These are phyloP conservation scores for Epicampocera succincta DNA, from an alignment of 2,888 invertebrate genomes.

Conservation along the genomic window DNA sequence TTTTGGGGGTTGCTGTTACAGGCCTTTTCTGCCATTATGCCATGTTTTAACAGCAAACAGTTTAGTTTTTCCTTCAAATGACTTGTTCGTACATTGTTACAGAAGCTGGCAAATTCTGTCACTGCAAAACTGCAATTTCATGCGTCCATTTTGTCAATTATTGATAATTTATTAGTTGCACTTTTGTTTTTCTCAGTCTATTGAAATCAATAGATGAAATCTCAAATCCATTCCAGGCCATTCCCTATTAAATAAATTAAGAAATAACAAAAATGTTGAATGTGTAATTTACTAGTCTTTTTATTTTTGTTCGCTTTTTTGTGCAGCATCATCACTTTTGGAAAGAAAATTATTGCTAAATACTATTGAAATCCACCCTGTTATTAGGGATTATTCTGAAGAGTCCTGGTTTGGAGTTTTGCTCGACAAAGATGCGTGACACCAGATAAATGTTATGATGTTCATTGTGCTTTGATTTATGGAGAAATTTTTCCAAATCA, in stretches of 20 bases:
- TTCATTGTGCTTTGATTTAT: constrained; percentile 76
- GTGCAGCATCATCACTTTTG: constrained; percentile 52
- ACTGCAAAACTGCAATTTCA: constrained; percentile 68
- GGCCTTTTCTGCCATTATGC: constrained; percentile 1
- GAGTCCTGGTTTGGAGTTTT: constrained; percentile 40
- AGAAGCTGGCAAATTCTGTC: constrained; percentile 48
- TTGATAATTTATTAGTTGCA: constrained; percentile 67
- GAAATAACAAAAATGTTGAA: constrained; percentile 25
- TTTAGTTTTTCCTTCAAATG: constrained; percentile 56
- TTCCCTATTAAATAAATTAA: constrained; percentile 42
- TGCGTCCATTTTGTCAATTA: constrained; percentile 67
- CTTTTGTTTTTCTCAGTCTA: constrained; percentile 29
- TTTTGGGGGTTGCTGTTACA: constrained; percentile 41
- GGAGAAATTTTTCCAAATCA: constrained; percentile 25
- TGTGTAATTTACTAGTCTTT: constrained; percentile 58
- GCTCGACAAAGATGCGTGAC: constrained; percentile 46
- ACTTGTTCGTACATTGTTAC: constrained; percentile 66
- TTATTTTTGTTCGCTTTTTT: constrained; percentile 6
- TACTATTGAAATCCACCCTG: constrained; percentile 67
- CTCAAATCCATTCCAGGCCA: neutral
- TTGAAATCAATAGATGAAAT: constrained; percentile 30
- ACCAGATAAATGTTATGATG: constrained; percentile 76
- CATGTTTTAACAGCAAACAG: constrained; percentile 10
- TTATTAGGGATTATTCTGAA: constrained; percentile 70
- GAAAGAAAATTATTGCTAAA: constrained; percentile 58